phyloP scores from a whole-genome alignment of 2,797 vertebrate genomes.

The Eidolon dupreanum region DNA sequence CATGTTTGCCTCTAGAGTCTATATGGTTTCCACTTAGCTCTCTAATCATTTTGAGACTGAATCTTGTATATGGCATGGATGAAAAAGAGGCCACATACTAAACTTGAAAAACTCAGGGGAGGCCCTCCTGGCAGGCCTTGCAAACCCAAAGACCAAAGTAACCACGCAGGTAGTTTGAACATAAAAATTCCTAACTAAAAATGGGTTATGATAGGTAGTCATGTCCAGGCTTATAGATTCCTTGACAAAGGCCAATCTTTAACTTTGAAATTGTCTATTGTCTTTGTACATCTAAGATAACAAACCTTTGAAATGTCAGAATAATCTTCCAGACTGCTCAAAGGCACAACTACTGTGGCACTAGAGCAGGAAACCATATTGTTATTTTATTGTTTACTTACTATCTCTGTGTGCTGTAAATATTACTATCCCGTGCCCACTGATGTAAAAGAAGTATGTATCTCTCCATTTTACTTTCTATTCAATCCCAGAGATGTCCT shows the following conservation, averaged over 20 bases:
- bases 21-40: neutral
- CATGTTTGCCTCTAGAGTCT: neutral
- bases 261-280: neutral
- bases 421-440: neutral
- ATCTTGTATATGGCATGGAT: neutral
- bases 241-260: neutral
- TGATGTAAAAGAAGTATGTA: neutral
- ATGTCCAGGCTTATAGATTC: neutral
- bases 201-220: neutral
- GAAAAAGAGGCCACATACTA: neutral
- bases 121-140: neutral
- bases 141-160: neutral
- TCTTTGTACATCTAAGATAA: neutral
- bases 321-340: neutral
- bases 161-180: neutral
- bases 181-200: neutral
- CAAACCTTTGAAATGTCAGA: neutral
- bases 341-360: neutral
- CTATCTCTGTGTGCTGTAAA: neutral
- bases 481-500: neutral
- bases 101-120: neutral
- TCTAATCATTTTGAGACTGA: neutral
- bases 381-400: neutral
- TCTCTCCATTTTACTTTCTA: neutral
- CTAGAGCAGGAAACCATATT: neutral